These are phyloP conservation scores for Tetramorium alpestre DNA, from an alignment of 1,140 invertebrate species.

Conservation along the genomic window DNA sequence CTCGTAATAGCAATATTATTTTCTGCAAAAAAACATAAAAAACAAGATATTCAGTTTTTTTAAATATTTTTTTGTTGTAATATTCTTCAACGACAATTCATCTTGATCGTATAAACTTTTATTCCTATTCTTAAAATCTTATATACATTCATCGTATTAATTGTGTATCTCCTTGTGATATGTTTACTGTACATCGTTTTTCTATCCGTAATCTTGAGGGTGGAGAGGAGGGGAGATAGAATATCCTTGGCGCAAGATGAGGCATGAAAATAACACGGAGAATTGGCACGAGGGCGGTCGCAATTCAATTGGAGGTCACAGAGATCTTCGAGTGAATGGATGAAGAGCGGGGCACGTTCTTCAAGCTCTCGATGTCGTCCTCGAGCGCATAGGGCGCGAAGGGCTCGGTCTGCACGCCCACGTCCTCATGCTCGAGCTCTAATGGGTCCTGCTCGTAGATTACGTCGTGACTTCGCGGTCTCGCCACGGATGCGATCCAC, in stretches of 20 bases:
- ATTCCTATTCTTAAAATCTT: conserved; percentile 35
- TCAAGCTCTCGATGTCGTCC: conserved; percentile 76
- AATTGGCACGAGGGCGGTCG: neutral
- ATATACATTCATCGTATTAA: conserved; percentile 39
- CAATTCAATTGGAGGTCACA: conserved; percentile 55
- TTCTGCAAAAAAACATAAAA: neutral
- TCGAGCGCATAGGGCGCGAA: conserved; percentile 78
- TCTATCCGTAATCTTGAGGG: neutral
- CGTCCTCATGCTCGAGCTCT: conserved; percentile 84
- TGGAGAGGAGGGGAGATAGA: neutral
- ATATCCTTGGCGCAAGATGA: conserved; percentile 26
- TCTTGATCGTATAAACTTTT: conserved; percentile 36
- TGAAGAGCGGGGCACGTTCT: conserved; percentile 77
- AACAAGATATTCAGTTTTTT: neutral
- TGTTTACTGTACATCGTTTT: neutral
- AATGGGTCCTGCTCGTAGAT: conserved; percentile 83
- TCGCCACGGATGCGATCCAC: conserved; percentile 85
- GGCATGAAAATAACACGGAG: neutral
- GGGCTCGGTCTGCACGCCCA: conserved; percentile 84
- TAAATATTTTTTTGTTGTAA: neutral
- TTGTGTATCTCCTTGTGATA: neutral
- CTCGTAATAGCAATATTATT: neutral
- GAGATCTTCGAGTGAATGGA: conserved; percentile 79
- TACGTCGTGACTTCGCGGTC: conserved; percentile 83
- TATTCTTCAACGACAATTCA: neutral